Evolutionary conservation across 2,113 vertebrate species (phyloP), one percentile per base, ranked within the genome.

Genomic region (Leptosomus discolor): DNA sequence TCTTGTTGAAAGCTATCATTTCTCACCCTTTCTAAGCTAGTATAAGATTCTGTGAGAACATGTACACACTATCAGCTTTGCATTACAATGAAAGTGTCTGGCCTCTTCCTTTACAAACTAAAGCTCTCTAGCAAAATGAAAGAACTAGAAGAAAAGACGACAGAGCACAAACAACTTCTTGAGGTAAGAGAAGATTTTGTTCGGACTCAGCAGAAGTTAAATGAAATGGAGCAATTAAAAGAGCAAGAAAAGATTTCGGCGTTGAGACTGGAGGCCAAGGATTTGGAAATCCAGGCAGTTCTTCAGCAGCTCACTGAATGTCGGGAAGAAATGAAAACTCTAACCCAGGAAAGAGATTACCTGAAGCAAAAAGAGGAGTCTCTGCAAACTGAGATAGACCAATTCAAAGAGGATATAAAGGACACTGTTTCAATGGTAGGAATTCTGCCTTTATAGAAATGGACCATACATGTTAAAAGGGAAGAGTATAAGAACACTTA

Each of bases 371-470:
- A 97, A 67, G 93, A 81, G 5, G 90, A 97, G 32, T 95, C 67
- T 63, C 96, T 98, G 15, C 93, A 97, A 56, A 79, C 23, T 15
- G 98, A 98, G 70, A 92, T 76, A 32, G 95, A 98, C 39, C 97
- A 98, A 50, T 98, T 98, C 63, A 94, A 69, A 93, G 96, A 90
- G 70, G 97, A 98, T 60, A 98, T 98, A 57, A 96, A 98, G 32
- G 98, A 98, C 50, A 97, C 97, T 2, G 70, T 98, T 73, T 89
- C 96, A 34, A 96, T 92, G 97, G 98, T 98, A 97, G 73, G 97
- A 87, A 85, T 74, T 86, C 34, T 71, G 41, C 17, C 21, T 75
- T 71, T 45, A 16, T 53, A 19, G 45, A 41, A 84, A 46, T 23
- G 27, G 34, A 29, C 20, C 10, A 11, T 77, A 46, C 4, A 0